Evolutionary conservation across 2,113 vertebrate species (phyloP).

Genomic region (Scolopax mira): DNA sequence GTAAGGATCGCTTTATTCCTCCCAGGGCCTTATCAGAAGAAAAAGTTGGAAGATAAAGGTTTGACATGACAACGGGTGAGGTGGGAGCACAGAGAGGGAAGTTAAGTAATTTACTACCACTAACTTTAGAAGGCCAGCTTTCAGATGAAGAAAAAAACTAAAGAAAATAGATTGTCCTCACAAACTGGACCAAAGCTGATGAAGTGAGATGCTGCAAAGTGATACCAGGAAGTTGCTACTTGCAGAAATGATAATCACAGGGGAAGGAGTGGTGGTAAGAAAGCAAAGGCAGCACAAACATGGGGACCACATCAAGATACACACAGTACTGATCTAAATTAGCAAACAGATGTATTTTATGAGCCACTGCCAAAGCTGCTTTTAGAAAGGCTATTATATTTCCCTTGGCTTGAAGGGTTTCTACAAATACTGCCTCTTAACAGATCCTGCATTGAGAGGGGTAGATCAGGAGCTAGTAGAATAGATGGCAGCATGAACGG

Average conservation of each 20-base stretch:
- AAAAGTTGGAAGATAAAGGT: neutral
- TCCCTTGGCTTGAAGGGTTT: neutral
- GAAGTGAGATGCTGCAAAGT: neutral
- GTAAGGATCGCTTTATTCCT: neutral
- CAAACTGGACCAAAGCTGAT: neutral
- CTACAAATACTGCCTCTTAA: neutral
- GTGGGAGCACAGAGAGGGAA: neutral
- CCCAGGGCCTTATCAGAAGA: neutral
- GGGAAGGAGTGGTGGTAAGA: neutral
- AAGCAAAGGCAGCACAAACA: neutral
- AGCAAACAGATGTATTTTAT: neutral
- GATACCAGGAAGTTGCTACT: neutral
- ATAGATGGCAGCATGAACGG: neutral
- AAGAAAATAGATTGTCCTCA: neutral
- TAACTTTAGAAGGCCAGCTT: neutral
- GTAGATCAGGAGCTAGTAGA: neutral
- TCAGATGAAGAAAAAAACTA: neutral
- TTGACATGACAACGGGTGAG: accelerated
- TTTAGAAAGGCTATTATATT: neutral
- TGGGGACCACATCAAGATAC: neutral
- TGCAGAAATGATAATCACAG: neutral
- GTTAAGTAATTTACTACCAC: neutral
- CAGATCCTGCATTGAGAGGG: neutral
- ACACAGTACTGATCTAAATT: neutral
- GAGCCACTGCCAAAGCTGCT: neutral